Evolutionary conservation across 2,113 vertebrate species (phyloP).

Genomic region (Megalops atlanticus): DNA sequence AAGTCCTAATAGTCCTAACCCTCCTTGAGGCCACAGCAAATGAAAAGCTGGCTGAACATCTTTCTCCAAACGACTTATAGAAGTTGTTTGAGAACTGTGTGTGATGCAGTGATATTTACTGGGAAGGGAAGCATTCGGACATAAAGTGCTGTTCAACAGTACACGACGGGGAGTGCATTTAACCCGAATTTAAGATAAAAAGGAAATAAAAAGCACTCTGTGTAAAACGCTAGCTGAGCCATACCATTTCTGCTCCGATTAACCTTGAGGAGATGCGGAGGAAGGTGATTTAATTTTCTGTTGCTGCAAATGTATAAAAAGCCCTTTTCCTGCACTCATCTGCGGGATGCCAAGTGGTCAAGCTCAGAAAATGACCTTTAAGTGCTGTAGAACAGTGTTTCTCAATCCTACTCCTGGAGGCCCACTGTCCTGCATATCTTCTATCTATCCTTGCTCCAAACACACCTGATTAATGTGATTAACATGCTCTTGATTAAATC

Average conservation of each 20-base stretch:
- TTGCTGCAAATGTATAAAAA: constrained; percentile 12
- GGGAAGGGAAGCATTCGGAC: background rate
- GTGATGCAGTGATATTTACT: background rate
- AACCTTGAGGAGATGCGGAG: constrained; percentile 14
- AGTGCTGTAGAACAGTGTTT: no score
- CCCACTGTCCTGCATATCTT: no score
- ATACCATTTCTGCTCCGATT: background rate
- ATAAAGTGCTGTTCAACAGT: background rate
- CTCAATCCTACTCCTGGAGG: no score
- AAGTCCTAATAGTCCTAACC: constrained; percentile 17
- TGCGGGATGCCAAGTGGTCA: background rate
- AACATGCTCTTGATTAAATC: no score
- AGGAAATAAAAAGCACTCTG: constrained; percentile 4
- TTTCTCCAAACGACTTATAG: no score
- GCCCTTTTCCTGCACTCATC: background rate
- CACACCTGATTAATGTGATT: no score
- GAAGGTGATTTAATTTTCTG: constrained; percentile 28
- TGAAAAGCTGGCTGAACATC: background rate
- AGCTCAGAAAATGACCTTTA: background rate
- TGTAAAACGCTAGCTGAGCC: constrained; percentile 6
- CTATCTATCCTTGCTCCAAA: no score
- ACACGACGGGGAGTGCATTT: constrained; percentile 4
- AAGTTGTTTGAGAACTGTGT: constrained; percentile 7
- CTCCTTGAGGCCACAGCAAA: constrained; percentile 14
- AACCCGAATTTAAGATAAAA: constrained; percentile 24